Conservation (phyloP, 2,888 invertebrate genomes). For the Himalopsyche tibetana region DNA sequence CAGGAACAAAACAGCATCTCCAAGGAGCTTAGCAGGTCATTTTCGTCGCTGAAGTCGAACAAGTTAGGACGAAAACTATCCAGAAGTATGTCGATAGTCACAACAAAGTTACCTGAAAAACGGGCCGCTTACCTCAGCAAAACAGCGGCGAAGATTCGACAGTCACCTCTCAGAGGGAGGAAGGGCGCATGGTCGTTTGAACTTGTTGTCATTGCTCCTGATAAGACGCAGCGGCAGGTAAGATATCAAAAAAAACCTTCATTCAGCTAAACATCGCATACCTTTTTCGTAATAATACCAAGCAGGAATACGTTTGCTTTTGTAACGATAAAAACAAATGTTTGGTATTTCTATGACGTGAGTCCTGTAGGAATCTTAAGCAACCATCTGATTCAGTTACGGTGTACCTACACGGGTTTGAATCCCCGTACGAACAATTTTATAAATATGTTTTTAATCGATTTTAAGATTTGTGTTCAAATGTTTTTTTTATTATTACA, state of each 20-base stretch:
- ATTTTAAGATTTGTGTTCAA: too few relatives aligned
- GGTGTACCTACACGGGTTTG: too few relatives aligned
- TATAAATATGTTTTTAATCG: too few relatives aligned
- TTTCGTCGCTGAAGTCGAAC: constrained; percentile 71
- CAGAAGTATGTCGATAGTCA: constrained; percentile 77
- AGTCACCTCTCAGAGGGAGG: constrained; percentile 77
- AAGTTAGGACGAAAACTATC: constrained; percentile 77
- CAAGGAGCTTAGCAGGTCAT: constrained; percentile 54
- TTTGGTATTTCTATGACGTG: too few relatives aligned
- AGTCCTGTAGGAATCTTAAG: too few relatives aligned
- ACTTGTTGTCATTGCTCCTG: constrained; percentile 80
- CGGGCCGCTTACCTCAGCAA: constrained; percentile 77
- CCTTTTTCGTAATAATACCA: too few relatives aligned
- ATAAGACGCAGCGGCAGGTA: constrained; percentile 82
- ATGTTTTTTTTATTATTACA: too few relatives aligned
- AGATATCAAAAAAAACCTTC: constrained; percentile 66
- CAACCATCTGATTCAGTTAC: too few relatives aligned
- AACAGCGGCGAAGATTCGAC: constrained; percentile 78
- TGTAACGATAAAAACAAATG: too few relatives aligned
- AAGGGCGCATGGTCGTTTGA: constrained; percentile 78
- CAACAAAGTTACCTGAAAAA: constrained; percentile 77
- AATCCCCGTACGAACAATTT: too few relatives aligned
- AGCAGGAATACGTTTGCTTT: too few relatives aligned
- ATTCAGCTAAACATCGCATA: too few relatives aligned
- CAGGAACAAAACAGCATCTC: constrained; percentile 51